These are phyloP conservation scores for Pelusios castaneus DNA, from an alignment of 2,113 vertebrate species.

Conservation along the genomic window DNA sequence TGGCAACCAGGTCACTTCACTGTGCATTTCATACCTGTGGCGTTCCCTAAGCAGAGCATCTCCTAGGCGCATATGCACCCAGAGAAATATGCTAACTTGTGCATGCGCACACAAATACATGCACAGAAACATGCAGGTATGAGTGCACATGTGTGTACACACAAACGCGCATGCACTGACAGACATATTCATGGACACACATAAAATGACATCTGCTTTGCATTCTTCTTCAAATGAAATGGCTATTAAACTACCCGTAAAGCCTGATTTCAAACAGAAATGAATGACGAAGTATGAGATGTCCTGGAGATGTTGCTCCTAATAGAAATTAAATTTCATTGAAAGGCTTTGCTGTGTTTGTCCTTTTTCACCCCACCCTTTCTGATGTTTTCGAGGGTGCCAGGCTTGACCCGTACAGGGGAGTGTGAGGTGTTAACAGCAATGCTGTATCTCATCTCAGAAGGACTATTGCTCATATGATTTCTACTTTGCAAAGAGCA, in stretches of 20 bases:
- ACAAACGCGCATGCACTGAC: no score
- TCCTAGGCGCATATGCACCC: background rate
- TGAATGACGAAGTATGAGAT: background rate
- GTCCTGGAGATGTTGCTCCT: background rate
- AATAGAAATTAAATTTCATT: background rate
- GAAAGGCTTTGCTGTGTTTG: background rate
- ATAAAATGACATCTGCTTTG: background rate
- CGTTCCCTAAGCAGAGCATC: background rate
- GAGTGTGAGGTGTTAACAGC: background rate
- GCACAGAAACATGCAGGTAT: background rate
- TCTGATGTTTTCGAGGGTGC: background rate
- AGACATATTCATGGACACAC: background rate
- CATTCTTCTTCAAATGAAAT: background rate
- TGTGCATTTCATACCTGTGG: slow-evolving; percentile 73
- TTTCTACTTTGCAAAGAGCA: background rate
- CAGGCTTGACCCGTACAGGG: background rate
- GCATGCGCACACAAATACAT: rapidly evolving
- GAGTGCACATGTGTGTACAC: no score
- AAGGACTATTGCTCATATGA: rapidly evolving
- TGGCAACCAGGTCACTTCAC: slow-evolving; percentile 68
- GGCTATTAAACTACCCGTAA: background rate
- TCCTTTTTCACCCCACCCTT: background rate
- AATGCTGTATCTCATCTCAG: rapidly evolving
- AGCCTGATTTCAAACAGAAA: no score
- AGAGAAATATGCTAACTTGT: rapidly evolving